These are phyloP conservation scores for Eulemur mongoz DNA, from an alignment of 2,797 vertebrate species.

Conservation along the genomic window DNA sequence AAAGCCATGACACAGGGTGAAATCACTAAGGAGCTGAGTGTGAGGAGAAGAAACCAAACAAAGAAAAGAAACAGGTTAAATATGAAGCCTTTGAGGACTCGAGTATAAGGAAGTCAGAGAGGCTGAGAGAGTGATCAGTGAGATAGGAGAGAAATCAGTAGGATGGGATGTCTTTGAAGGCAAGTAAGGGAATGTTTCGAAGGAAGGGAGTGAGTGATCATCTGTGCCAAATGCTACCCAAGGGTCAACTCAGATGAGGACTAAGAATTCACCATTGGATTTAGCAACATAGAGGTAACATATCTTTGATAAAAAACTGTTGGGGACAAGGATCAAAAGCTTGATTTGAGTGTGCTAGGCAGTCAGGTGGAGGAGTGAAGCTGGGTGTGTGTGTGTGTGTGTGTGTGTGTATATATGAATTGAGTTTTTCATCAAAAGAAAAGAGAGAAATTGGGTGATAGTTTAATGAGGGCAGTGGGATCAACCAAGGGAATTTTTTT, in stretches of 20 bases:
- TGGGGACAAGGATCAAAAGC: neutral
- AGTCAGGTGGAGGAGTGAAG: neutral
- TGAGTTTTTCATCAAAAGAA: constrained; percentile 5
- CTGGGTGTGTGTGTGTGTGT: neutral
- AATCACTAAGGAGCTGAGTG: neutral
- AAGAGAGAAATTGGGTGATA: neutral
- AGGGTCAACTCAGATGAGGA: neutral
- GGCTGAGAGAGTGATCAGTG: neutral
- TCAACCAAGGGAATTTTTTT: neutral
- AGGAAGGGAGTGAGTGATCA: neutral
- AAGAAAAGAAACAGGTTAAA: neutral
- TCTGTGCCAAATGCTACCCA: neutral
- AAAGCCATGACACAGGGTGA: neutral
- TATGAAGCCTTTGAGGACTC: neutral
- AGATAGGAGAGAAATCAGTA: neutral
- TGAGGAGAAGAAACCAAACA: neutral
- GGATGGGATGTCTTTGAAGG: neutral
- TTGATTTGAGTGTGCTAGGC: neutral
- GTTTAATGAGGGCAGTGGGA: neutral
- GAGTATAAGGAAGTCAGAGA: neutral
- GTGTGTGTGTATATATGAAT: neutral
- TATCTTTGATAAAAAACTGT: neutral
- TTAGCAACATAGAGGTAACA: neutral
- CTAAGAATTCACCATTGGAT: neutral
- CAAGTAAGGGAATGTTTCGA: neutral